These are phyloP conservation scores for Parus major DNA, from an alignment of 2,113 vertebrate genomes.

Conservation along the genomic window DNA sequence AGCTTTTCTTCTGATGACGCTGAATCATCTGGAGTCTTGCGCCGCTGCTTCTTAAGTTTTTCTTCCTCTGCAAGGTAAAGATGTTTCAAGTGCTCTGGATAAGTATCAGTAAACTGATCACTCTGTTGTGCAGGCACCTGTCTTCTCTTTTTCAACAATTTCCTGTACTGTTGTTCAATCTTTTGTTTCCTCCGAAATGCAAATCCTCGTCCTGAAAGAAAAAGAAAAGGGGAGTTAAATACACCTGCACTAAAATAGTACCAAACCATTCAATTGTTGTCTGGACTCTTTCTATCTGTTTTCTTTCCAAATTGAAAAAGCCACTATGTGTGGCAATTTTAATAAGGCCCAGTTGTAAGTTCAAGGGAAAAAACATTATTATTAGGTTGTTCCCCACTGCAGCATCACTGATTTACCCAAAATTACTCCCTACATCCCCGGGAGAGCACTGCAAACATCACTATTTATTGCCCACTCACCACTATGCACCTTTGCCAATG, in stretches of 20 bases:
- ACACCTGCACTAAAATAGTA: background rate
- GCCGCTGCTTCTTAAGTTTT: constrained; percentile 75
- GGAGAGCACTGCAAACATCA: background rate
- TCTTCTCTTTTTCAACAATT: constrained; percentile 78
- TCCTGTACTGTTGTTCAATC: constrained; percentile 86
- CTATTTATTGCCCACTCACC: background rate
- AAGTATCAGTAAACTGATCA: constrained; percentile 77
- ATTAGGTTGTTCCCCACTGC: background rate
- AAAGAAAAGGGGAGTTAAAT: background rate
- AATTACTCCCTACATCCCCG: background rate
- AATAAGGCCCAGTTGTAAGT: rapidly evolving
- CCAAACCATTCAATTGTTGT: background rate
- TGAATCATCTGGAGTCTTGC: constrained; percentile 49
- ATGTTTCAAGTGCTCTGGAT: constrained; percentile 93
- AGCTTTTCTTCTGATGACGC: background rate
- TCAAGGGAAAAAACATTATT: rapidly evolving
- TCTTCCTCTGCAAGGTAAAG: constrained; percentile 91
- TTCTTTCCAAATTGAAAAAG: background rate
- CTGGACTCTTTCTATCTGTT: background rate
- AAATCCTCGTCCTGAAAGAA: constrained; percentile 86
- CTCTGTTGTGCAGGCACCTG: constrained; percentile 21
- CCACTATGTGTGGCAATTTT: background rate
- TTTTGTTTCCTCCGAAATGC: constrained; percentile 88
- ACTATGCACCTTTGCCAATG: rapidly evolving
- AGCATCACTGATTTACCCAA: background rate